Conservation (phyloP, 2,113 vertebrate genomes). For the Nymphicus hollandicus region DNA sequence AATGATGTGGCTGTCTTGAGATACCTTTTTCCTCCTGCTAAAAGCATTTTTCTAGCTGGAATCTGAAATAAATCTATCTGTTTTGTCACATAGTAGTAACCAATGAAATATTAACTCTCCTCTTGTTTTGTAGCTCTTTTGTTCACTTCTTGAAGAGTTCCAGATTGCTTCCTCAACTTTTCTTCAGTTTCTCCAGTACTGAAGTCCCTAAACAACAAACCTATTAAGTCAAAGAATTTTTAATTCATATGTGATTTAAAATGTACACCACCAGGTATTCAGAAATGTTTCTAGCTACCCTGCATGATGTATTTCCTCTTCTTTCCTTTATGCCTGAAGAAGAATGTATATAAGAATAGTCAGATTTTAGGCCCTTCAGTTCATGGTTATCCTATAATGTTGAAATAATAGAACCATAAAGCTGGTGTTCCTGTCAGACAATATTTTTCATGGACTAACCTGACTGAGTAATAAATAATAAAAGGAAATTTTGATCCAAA, state of each 20-base stretch:
- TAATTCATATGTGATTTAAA: not conserved
- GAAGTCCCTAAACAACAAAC: not conserved
- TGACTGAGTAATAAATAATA: not conserved
- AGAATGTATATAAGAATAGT: not conserved
- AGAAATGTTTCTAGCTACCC: not conserved
- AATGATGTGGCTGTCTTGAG: not conserved
- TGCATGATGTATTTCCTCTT: not conserved
- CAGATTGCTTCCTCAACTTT: not conserved
- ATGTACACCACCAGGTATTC: fast-evolving
- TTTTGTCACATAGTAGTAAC: not conserved
- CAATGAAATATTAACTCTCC: not conserved
- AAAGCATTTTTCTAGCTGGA: not conserved
- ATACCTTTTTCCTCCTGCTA: not conserved
- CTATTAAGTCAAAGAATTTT: not conserved
- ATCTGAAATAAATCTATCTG: not conserved
- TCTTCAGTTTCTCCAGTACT: not conserved
- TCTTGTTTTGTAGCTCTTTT: not conserved
- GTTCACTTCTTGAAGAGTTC: not conserved
- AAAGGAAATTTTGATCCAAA: not conserved
- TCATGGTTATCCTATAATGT: not conserved
- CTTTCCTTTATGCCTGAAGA: not conserved
- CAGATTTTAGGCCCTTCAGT: not conserved
- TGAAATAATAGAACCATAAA: not conserved
- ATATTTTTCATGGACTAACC: not conserved
- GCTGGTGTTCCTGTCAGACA: not conserved